Percentiles rank a stretch among this genome's conserved stretches.
phyloP scores from a whole-genome alignment of 35 echinoderm and acorn worm genomes.

The Apostichopus californicus region DNA sequence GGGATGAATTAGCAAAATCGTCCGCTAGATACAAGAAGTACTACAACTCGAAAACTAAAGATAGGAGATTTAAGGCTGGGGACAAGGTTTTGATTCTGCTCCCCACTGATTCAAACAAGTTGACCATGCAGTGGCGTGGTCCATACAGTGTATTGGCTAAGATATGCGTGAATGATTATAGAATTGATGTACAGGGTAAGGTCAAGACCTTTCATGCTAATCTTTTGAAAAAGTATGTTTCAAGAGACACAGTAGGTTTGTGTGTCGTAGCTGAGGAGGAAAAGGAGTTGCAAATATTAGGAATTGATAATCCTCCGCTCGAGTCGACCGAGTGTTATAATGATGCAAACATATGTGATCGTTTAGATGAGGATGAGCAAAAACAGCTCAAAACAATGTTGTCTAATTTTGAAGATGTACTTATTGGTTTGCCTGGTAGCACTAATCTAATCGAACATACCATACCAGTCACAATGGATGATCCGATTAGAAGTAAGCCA shows the following conservation, averaged over 20 bases:
- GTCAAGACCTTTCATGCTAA: slow-evolving; percentile 70
- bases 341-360: neutral
- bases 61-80: slow-evolving; percentile 33
- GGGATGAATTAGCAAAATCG: slow-evolving; percentile 49
- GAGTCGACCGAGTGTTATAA: neutral
- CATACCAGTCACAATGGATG: slow-evolving; percentile 34
- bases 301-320: neutral
- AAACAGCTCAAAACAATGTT: slow-evolving; percentile 3
- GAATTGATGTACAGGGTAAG: slow-evolving; percentile 41
- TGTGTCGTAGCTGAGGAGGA: slow-evolving; percentile 16
- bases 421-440: slow-evolving; percentile 59
- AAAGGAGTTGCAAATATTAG: neutral
- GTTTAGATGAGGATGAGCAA: neutral
- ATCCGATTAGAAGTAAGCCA: slow-evolving; percentile 50
- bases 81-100: slow-evolving; percentile 59
- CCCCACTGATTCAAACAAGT: slow-evolving; percentile 48
- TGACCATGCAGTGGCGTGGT: slow-evolving; percentile 61
- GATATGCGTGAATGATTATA: slow-evolving; percentile 57
- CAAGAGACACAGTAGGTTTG: neutral
- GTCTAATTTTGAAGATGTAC: slow-evolving; percentile 9
- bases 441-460: slow-evolving; percentile 40
- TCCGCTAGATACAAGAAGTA: slow-evolving; percentile 40
- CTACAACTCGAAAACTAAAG: slow-evolving; percentile 44
- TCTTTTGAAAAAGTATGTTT: slow-evolving; percentile 67
- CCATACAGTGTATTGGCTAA: slow-evolving; percentile 32